Base-by-base conservation (phyloP, 2,888 invertebrate genomes). In the Mallateleia sp. region DNA sequence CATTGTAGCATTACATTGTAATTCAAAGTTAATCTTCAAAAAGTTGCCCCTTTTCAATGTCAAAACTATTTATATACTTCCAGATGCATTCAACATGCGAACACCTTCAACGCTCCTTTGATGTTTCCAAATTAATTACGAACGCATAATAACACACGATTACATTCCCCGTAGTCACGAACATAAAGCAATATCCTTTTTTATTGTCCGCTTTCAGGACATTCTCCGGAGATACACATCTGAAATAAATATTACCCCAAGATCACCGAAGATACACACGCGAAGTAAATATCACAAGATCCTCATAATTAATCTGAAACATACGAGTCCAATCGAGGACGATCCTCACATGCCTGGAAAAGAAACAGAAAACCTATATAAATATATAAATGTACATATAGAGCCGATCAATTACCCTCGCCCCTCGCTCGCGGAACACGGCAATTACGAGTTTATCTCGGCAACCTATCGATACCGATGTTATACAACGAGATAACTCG, bases 401-500 rank as follows among this genome's bases (percentile, higher is more conserved):
- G 24, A 75, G 69, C n/a, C 54, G 77, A 78, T 58, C 86, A 86
- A 72, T 82, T 82, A 86, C 86, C 86, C 72, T 64, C 77, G 67
- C 80, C 85, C 80, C 80, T 18, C 52, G 82, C 82, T 78, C 83
- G 58, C 71, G 72, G 78, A 78, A 60, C 86, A 82, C 72, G 71
- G 83, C 75, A 87, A 87, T 87, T 87, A 84, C 87, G 83, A 79
- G 84, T 81, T 84, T 87, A 87, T 87, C 87, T 87, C 20, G 52
- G 22, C 84, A 72, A 87, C 87, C 77, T 82, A 88, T 88, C 88
- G 81, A 88, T 88, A 88, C 85, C 84, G 67, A 87, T 80, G 84
- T 87, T 87, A 87, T 87, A 87, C 87, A 87, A 83, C 75, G 58
- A 87, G 87, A 87, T 87, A 87, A 87, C 87, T 84, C 81, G 78